Evolutionary conservation across 2,888 invertebrate genomes (phyloP).

Genomic region (Agonopterix alstromeriana): DNA sequence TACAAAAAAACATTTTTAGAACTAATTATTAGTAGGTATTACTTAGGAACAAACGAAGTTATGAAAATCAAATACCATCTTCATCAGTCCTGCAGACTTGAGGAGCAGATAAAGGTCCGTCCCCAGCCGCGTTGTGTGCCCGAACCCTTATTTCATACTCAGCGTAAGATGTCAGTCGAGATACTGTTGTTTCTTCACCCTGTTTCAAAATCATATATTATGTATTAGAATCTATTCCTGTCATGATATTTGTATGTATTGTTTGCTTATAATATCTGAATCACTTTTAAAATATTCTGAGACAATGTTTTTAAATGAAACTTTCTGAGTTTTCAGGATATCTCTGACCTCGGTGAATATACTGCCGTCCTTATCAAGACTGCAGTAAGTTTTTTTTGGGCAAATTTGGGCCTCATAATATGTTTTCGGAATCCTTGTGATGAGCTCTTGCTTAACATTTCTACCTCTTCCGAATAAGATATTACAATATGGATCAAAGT

Average conservation of each 20-base stretch:
- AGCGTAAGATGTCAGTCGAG: conserved; percentile 87
- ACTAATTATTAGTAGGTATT: neutral
- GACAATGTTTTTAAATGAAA: neutral
- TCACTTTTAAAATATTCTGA: too few species aligned
- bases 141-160: conserved; percentile 91
- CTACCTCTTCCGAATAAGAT: too few species aligned
- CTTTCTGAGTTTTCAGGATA: too few species aligned
- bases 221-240: neutral
- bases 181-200: conserved; percentile 85
- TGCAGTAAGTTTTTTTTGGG: too few species aligned
- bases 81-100: conserved; percentile 90
- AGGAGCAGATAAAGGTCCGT: conserved; percentile 86
- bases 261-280: too few species aligned
- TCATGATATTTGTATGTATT: neutral
- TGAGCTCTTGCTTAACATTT: too few species aligned
- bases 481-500: too few species aligned
- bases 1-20: conserved; percentile 3
- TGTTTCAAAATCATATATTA: conserved; percentile 18
- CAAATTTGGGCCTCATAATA: too few species aligned
- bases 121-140: conserved; percentile 91
- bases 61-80: conserved; percentile 78
- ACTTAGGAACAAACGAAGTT: neutral
- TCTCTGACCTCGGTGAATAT: neutral
- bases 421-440: too few species aligned
- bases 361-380: too few species aligned